Evolutionary conservation across 2,888 invertebrate genomes (phyloP), one percentile per base, ranked within the genome.

Genomic region (Phaonia tiefii): DNA sequence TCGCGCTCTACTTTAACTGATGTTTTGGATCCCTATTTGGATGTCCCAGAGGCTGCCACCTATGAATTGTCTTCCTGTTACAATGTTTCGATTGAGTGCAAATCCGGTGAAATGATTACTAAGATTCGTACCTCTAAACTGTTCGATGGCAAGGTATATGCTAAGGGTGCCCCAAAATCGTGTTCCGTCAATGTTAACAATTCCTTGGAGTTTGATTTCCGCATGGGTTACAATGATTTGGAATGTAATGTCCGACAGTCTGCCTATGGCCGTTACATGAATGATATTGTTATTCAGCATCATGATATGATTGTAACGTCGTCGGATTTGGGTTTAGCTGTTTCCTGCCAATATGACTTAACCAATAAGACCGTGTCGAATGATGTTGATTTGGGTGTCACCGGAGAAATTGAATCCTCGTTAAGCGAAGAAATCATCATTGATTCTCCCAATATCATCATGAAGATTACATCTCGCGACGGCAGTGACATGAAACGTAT

Each of bases 271-370:
- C 93, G 95, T 87, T 96, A 96, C 89, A 93, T 97, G 88, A 98
- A 97, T 91, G 98, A 98, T 91, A 97, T 97, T 82, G 96, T 98
- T 75, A 97, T 98, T 87, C 98, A 98, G 90, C 97, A 98, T 91
- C 98, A 98, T 92, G 97, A 97, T 89, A 97, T 97, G 88, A 98
- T 98, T 87, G 97, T 98, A 83, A 98, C 98, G 84, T 97, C 96
- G 83, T 96, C 97, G 66, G 98, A 98, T 93, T 93, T 98, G 87
- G 98, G 98, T 46, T 93, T 98, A 73, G 97, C 97, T 60, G 97
- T 98, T 79, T 96, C 97, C 84, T 98, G 98, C 91, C 97, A 98
- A 89, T 98, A 98, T 91, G 98, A 98, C 90, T 92, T 98, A 86
- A 97, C 97, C 85, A 98, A 98, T 91, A 98, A 97, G 92, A 97